Percentiles rank a stretch among this genome's conserved stretches.
Evolutionary conservation across 2,888 invertebrate genomes (phyloP).

Genomic region (Rhodophaea formosa): DNA sequence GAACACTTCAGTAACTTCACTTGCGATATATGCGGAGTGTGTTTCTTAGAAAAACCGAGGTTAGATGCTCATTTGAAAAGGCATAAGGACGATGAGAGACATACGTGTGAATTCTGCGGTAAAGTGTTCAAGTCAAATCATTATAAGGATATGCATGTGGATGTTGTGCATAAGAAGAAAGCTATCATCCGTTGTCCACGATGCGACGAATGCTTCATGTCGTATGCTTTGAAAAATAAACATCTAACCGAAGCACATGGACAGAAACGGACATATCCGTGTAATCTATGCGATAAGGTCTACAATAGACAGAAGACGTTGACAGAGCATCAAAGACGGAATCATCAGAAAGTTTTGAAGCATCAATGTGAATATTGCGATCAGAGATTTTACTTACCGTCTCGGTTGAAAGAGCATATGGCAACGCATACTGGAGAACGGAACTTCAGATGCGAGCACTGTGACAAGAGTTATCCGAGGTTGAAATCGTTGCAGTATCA

Average conservation of each 20-base stretch:
- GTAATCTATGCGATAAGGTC: constrained; percentile 71
- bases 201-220: constrained; percentile 74
- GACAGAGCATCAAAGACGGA: constrained; percentile 66
- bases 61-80: constrained; percentile 71
- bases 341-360: constrained; percentile 70
- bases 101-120: constrained; percentile 76
- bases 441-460: constrained; percentile 80
- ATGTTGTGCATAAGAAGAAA: constrained; percentile 70
- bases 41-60: constrained; percentile 72
- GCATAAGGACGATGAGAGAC: constrained; percentile 74
- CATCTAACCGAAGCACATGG: constrained; percentile 71
- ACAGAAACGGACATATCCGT: constrained; percentile 67
- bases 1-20: constrained; percentile 72
- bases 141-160: constrained; percentile 72
- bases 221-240: constrained; percentile 66
- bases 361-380: constrained; percentile 80
- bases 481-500: constrained; percentile 82
- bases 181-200: constrained; percentile 67
- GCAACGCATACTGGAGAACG: constrained; percentile 78
- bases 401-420: constrained; percentile 73
- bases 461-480: constrained; percentile 82
- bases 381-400: constrained; percentile 74
- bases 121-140: constrained; percentile 72
- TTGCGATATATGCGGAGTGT: constrained; percentile 69
- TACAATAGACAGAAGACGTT: constrained; percentile 71